These are phyloP conservation scores for Nomada fucata DNA, from an alignment of 2,888 invertebrate species.

Conservation along the genomic window DNA sequence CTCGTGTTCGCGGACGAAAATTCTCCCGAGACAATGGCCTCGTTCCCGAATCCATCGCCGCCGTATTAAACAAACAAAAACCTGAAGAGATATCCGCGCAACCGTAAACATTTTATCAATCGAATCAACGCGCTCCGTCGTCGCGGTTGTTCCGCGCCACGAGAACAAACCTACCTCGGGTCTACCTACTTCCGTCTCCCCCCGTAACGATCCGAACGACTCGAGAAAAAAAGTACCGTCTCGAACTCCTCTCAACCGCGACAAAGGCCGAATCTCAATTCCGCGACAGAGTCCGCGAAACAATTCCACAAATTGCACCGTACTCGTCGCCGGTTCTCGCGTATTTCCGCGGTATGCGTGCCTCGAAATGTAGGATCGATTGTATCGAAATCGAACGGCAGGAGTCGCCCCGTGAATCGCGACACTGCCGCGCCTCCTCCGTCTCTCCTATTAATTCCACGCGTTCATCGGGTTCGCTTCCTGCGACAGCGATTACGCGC, in stretches of 20 bases:
- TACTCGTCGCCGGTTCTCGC: neutral
- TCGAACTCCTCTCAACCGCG: neutral
- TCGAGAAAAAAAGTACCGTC: too few relatives aligned
- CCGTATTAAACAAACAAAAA: too few relatives aligned
- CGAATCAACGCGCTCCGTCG: neutral
- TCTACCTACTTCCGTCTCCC: too few relatives aligned
- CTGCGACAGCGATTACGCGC: too few relatives aligned
- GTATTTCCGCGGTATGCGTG: neutral
- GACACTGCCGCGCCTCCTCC: slow-evolving; percentile 62
- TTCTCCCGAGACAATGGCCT: neutral
- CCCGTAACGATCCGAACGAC: too few relatives aligned
- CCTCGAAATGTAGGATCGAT: neutral
- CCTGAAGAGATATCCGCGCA: neutral
- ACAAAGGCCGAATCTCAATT: neutral
- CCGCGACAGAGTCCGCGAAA: neutral
- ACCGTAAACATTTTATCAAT: neutral
- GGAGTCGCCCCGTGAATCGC: slow-evolving; percentile 69
- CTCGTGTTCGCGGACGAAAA: too few relatives aligned
- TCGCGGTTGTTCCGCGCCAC: too few relatives aligned
- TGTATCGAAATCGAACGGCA: slow-evolving; percentile 16
- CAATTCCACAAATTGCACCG: neutral
- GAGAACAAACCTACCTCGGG: too few relatives aligned
- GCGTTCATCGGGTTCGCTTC: slow-evolving; percentile 28
- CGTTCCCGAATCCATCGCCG: too few relatives aligned
- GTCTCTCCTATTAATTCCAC: slow-evolving; percentile 80